Evolutionary conservation across 2,797 vertebrate genomes (phyloP).

Genomic region (Geotrypetes seraphini): DNA sequence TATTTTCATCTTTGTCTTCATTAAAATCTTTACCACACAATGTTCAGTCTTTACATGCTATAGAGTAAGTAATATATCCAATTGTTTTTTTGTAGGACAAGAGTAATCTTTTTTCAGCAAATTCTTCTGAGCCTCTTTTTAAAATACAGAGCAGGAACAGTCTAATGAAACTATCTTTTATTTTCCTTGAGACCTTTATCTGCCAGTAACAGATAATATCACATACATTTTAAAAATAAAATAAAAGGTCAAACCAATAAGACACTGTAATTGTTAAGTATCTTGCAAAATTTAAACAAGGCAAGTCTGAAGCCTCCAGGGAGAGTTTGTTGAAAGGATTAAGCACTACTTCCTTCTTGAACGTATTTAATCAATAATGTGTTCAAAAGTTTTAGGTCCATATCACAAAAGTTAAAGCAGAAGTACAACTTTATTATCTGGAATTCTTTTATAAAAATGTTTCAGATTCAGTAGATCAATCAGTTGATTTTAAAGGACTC

Average conservation of each 20-base stretch:
- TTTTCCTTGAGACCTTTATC: conserved; percentile 9
- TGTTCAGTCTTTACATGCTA: neutral
- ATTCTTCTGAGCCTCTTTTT: conserved; percentile 7
- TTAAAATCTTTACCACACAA: neutral
- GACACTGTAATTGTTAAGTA: conserved; percentile 29
- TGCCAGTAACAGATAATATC: conserved; percentile 14
- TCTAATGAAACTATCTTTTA: conserved; percentile 16
- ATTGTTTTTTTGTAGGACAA: neutral
- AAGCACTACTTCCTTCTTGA: conserved; percentile 20
- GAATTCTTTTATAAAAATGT: no score
- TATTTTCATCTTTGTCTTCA: neutral
- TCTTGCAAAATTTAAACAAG: conserved; percentile 39
- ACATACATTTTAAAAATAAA: conserved; percentile 28
- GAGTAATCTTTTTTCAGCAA: conserved; percentile 3
- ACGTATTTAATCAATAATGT: conserved; percentile 35
- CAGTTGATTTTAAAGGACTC: no score
- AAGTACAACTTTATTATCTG: neutral
- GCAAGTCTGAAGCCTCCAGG: conserved; percentile 14
- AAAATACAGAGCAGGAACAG: conserved; percentile 3
- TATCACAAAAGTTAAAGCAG: no score
- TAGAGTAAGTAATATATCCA: neutral
- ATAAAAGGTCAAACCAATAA: conserved; percentile 41
- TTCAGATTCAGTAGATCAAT: no score
- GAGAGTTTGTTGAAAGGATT: conserved; percentile 25
- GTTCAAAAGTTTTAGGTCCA: no score